A percentile compares a stretch with the other conserved stretches of the same genome.
Evolutionary conservation across 1,140 invertebrate species (phyloP).

Genomic region (Aphelinus certus): DNA sequence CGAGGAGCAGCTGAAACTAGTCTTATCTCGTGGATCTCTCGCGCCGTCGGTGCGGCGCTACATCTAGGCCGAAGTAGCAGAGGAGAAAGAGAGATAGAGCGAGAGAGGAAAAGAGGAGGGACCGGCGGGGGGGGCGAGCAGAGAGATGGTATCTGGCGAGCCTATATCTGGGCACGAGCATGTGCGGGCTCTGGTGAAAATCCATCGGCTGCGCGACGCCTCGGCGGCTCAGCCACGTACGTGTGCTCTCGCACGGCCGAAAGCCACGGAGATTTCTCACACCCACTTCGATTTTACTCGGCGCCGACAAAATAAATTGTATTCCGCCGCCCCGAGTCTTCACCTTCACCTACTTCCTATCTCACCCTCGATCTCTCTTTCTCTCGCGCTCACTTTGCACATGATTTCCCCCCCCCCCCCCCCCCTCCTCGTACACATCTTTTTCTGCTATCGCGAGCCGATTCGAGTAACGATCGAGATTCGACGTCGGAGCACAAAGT

Average conservation of each 20-base stretch:
- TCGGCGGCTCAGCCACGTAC: slow-evolving; percentile 10
- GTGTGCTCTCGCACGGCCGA: background rate
- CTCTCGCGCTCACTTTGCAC: background rate
- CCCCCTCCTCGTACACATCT: slow-evolving; percentile 1
- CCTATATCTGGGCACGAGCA: slow-evolving; percentile 4
- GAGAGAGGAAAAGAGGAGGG: no score
- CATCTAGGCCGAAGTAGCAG: slow-evolving; percentile 7
- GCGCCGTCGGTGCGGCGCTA: background rate
- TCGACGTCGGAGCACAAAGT: background rate
- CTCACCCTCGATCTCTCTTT: slow-evolving; percentile 17
- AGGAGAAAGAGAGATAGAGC: no score
- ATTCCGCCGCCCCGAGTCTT: slow-evolving; percentile 25
- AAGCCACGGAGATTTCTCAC: background rate
- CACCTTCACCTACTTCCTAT: slow-evolving; percentile 33
- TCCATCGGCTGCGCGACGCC: slow-evolving; percentile 41
- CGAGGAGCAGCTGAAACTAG: slow-evolving; percentile 27
- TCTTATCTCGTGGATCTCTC: slow-evolving; percentile 34
- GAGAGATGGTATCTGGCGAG: slow-evolving; percentile 18
- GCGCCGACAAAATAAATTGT: slow-evolving; percentile 28
- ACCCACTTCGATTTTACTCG: slow-evolving; percentile 32
- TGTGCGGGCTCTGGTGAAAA: slow-evolving; percentile 45
- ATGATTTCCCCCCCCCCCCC: background rate
- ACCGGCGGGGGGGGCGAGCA: background rate
- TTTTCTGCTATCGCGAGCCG: slow-evolving; percentile 22
- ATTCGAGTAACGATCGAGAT: slow-evolving; percentile 28